Evolutionary conservation across 2,113 vertebrate species (phyloP), one percentile per base, ranked within the genome.

Genomic region (Anas platyrhynchos): DNA sequence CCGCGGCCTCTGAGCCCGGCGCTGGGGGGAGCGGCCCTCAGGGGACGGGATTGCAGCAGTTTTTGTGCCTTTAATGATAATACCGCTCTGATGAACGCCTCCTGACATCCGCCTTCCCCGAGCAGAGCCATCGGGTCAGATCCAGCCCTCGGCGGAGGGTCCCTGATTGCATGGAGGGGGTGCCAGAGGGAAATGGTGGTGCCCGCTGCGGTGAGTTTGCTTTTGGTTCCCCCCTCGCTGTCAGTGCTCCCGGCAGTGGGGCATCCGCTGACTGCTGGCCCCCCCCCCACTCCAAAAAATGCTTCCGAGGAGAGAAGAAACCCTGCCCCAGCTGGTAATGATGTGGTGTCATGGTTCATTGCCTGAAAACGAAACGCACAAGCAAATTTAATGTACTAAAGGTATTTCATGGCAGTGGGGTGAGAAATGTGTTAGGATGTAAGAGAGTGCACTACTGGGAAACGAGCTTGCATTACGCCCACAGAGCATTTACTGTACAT

Each of bases 401-500:
- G 63, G 41, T 85, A 52, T 65, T 96, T 75, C 88, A 32, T 44
- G 92, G 75, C 90, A 81, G 66, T 50, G 32, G 82, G 66, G 32
- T 88, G 26, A 96, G 91, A 97, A 96, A 69, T 88, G 44, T 54
- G 63, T 74, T 88, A 79, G 50, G 44, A 71, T 84, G 34, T 84
- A 65, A 93, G 75, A 68, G 66, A 89, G 71, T 66, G 50, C 9
- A 5, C 85, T 89, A 74, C 92, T 83, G 85, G 84, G 81, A 96
- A 95, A 93, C 78, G 90, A 96, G 71, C 79, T 93, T 87, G 91
- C 10, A 5, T 94, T 83, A 93, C 36, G 84, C 75, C 82, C 74
- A 77, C 82, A 94, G 86, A 91, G 86, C 90, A 74, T 91, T 95
- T 96, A 95, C 90, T 95, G 95, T 95, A 95, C 71, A 41, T 93